These are phyloP conservation scores for Aspiorhynchus laticeps DNA, from an alignment of 2,113 vertebrate species.

Conservation along the genomic window DNA sequence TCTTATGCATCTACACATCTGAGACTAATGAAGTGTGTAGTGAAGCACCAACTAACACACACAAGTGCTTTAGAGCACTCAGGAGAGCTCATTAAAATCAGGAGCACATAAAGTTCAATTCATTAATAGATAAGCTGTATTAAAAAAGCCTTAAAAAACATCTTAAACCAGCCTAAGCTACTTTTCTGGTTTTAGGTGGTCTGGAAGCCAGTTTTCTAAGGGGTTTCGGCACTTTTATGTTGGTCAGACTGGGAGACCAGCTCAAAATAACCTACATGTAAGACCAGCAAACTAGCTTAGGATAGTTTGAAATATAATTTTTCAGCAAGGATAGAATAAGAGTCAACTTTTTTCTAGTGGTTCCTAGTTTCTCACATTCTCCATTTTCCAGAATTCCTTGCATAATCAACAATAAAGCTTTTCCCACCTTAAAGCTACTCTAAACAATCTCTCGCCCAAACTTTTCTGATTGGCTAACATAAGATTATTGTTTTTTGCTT, in stretches of 20 bases:
- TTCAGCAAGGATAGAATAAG: not conserved
- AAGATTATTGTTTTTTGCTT: not conserved
- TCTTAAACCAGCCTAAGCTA: not conserved
- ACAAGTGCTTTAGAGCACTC: slow-evolving; percentile 14
- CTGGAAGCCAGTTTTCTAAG: not conserved
- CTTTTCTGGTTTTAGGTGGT: not conserved
- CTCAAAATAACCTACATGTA: not conserved
- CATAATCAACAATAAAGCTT: not conserved
- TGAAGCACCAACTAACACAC: not conserved
- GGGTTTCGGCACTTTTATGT: not conserved
- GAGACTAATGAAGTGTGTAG: slow-evolving; percentile 1
- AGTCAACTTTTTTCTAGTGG: not conserved
- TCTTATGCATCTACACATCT: not conserved
- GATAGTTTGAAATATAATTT: not conserved
- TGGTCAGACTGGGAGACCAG: not conserved
- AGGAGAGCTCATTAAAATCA: not conserved
- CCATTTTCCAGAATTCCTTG: not conserved
- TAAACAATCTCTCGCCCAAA: not conserved
- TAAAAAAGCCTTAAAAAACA: not conserved
- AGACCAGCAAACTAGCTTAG: not conserved
- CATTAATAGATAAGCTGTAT: not conserved
- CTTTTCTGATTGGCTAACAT: not conserved
- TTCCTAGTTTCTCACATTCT: not conserved
- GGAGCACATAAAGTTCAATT: not conserved
- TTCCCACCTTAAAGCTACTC: not conserved